Percentiles rank a stretch among this genome's conserved stretches.
These are phyloP conservation scores for Caenorhabditis sulstoni DNA, from an alignment of 2,888 invertebrate genomes.

Conservation along the genomic window DNA sequence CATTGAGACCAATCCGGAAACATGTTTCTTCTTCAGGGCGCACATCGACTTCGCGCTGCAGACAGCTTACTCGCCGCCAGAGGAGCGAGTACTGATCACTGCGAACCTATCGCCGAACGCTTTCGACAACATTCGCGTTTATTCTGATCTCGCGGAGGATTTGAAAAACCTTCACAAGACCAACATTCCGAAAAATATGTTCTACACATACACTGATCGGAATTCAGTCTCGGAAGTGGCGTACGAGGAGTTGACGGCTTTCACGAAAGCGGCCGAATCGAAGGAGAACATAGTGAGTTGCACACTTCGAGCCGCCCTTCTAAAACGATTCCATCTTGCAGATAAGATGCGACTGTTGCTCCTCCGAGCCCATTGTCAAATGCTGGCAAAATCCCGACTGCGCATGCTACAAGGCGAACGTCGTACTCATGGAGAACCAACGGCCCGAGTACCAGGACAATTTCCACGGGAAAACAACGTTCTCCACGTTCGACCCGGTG, in stretches of 20 bases:
- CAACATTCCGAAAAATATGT: background rate
- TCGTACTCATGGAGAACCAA: too few species aligned
- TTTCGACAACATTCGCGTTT: background rate
- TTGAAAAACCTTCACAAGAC: background rate
- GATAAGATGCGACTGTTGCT: constrained; percentile 31
- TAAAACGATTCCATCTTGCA: too few species aligned
- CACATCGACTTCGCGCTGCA: background rate
- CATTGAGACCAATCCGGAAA: too few species aligned
- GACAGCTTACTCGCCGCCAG: constrained; percentile 3
- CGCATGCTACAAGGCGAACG: constrained; percentile 10
- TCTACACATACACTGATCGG: constrained; percentile 6
- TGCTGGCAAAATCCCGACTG: constrained; percentile 31
- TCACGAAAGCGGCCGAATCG: constrained; percentile 2
- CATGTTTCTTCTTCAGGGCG: too few species aligned
- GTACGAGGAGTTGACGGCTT: background rate
- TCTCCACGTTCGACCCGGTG: constrained; percentile 10
- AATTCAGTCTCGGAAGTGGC: background rate
- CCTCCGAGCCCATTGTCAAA: background rate
- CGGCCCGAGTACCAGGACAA: background rate
- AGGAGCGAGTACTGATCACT: background rate
- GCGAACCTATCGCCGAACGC: background rate
- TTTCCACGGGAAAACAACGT: background rate
- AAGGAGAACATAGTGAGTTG: constrained; percentile 7
- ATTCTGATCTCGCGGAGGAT: background rate
- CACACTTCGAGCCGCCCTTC: too few species aligned